phyloP scores from a whole-genome alignment of 92 coral and sea anemone genomes.

The Siderastrea radians region DNA sequence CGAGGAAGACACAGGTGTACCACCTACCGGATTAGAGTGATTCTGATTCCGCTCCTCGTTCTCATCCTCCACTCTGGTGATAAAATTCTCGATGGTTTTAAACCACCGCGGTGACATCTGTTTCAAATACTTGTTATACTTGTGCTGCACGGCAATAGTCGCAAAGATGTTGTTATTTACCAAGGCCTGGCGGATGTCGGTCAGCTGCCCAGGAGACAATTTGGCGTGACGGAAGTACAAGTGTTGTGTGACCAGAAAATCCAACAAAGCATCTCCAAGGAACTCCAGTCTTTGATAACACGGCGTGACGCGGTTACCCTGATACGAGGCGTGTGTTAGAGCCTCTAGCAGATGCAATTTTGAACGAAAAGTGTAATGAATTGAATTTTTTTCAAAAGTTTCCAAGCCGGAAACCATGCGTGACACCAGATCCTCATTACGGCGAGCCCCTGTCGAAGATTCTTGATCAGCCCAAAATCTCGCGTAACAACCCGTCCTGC shows the following conservation, averaged over 20 bases:
- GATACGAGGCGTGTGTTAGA: slow-evolving; percentile 92
- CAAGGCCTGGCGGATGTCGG: slow-evolving; percentile 95
- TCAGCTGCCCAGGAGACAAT: slow-evolving; percentile 89
- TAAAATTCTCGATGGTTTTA: slow-evolving; percentile 83
- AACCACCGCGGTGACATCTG: slow-evolving; percentile 92
- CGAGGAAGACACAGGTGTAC: background rate
- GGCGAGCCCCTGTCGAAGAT: background rate
- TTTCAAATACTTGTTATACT: slow-evolving; percentile 81
- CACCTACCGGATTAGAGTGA: slow-evolving; percentile 6
- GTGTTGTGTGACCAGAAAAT: slow-evolving; percentile 94
- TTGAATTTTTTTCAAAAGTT: slow-evolving; percentile 69
- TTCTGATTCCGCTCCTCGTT: slow-evolving; percentile 8
- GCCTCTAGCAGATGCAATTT: slow-evolving; percentile 88
- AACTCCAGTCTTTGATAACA: slow-evolving; percentile 96
- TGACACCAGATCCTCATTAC: slow-evolving; percentile 11
- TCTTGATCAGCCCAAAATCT: slow-evolving; percentile 14
- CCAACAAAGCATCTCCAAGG: slow-evolving; percentile 95
- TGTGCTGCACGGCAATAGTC: slow-evolving; percentile 82
- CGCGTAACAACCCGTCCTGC: slow-evolving; percentile 48
- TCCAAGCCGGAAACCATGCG: slow-evolving; percentile 67
- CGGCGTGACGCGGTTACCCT: slow-evolving; percentile 82
- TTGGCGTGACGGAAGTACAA: slow-evolving; percentile 79
- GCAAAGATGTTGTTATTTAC: slow-evolving; percentile 98
- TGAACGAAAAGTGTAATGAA: slow-evolving; percentile 74
- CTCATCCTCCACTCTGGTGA: slow-evolving; percentile 56